Conservation (phyloP, 1,140 invertebrate genomes). For the Bathynomus jamesi region DNA sequence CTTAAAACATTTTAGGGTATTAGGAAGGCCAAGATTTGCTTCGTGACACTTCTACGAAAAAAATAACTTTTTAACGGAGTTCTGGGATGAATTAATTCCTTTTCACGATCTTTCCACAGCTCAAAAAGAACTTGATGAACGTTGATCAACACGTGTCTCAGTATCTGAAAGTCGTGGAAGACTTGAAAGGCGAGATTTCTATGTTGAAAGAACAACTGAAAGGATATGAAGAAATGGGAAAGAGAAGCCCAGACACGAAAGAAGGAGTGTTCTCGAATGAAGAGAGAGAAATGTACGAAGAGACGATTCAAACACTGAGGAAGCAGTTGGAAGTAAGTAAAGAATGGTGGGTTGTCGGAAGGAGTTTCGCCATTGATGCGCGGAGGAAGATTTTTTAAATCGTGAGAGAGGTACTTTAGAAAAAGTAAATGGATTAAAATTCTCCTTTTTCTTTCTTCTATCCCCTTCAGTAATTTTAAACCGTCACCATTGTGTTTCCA, state of each 20-base stretch:
- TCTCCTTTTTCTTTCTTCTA: too few relatives aligned
- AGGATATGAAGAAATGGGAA: not conserved
- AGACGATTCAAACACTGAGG: not conserved
- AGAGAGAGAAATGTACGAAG: not conserved
- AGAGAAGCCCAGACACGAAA: too few relatives aligned
- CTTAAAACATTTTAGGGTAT: too few relatives aligned
- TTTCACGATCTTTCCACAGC: constrained; percentile 37
- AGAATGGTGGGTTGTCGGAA: too few relatives aligned
- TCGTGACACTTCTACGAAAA: not conserved
- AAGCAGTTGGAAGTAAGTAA: not conserved
- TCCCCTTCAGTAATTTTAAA: too few relatives aligned
- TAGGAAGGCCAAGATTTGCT: too few relatives aligned
- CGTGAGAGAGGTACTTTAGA: not conserved
- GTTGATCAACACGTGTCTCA: too few relatives aligned
- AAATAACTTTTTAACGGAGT: not conserved
- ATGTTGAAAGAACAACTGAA: constrained; percentile 43
- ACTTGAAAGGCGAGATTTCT: constrained; percentile 53
- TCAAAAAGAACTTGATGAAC: constrained; percentile 58
- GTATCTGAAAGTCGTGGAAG: constrained; percentile 58
- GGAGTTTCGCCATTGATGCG: not conserved
- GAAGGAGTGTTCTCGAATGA: too few relatives aligned
- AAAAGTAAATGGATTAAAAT: too few relatives aligned
- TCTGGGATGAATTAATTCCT: not conserved
- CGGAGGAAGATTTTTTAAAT: not conserved
- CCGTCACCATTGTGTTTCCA: too few relatives aligned